phyloP scores from a whole-genome alignment of 2,797 vertebrate species.

The Tangara arthus region DNA sequence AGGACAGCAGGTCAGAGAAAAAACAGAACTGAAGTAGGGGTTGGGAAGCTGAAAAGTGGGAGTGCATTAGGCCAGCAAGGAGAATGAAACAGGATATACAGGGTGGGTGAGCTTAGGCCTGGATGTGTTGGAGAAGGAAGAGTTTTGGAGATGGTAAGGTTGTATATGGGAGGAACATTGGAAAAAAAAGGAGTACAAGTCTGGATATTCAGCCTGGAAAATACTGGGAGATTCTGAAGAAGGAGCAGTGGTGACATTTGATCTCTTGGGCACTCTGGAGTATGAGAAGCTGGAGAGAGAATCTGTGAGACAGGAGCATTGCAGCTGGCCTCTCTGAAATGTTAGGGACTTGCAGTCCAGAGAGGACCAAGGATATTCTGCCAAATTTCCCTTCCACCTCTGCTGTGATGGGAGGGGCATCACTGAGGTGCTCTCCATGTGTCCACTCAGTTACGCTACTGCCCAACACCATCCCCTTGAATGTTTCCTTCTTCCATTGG shows the following conservation, averaged over 20 bases:
- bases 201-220: not conserved
- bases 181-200: not conserved
- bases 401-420: not conserved
- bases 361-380: not conserved
- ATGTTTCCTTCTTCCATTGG: not conserved
- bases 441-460: not conserved
- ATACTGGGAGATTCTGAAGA: not conserved
- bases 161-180: not conserved
- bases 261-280: not conserved
- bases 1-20: not conserved
- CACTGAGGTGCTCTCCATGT: not conserved
- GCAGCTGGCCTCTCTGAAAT: fast-evolving
- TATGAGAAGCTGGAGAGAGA: not conserved
- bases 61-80: not conserved
- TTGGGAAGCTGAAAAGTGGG: not conserved
- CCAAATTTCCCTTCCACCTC: not conserved
- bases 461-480: fast-evolving
- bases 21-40: not conserved
- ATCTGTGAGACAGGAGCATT: not conserved
- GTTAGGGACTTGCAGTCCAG: not conserved
- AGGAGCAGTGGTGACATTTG: not conserved
- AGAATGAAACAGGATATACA: not conserved
- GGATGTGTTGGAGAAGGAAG: not conserved
- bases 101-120: not conserved
- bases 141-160: not conserved